Conservation (phyloP, 2,113 vertebrate species). For the Nansenia antarctica region DNA sequence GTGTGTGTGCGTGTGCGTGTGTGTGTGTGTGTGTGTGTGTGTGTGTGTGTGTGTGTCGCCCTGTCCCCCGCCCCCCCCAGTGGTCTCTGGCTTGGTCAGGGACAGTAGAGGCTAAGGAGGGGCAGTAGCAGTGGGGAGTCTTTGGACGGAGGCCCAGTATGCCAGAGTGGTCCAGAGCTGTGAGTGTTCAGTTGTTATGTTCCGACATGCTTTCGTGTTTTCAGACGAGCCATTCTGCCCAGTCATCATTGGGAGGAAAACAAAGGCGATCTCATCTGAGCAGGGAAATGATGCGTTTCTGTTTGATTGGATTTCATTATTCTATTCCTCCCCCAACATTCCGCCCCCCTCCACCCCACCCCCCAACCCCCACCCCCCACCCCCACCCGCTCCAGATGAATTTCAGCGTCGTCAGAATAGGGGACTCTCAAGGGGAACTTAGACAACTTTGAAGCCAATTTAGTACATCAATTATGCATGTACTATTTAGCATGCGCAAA, state of each 20-base stretch:
- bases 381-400: too few species aligned
- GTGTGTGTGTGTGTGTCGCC: too few species aligned
- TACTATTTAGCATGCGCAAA: not conserved
- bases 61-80: too few species aligned
- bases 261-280: slow-evolving; percentile 41
- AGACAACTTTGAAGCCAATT: slow-evolving; percentile 8
- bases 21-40: too few species aligned
- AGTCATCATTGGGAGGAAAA: slow-evolving; percentile 35
- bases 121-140: too few species aligned
- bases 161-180: too few species aligned
- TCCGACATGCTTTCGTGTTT: slow-evolving; percentile 39
- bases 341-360: too few species aligned
- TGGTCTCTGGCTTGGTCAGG: too few species aligned
- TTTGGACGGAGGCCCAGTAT: too few species aligned
- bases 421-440: not conserved
- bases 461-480: slow-evolving; percentile 6
- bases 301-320: slow-evolving; percentile 11
- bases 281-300: slow-evolving; percentile 10
- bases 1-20: too few species aligned
- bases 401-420: not conserved
- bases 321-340: slow-evolving; percentile 6
- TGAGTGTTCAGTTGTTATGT: not conserved
- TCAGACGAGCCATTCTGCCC: slow-evolving; percentile 35
- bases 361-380: too few species aligned
- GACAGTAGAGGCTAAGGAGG: too few species aligned